Conservation (phyloP, 2,113 vertebrate genomes). For the Delphinus delphis region DNA sequence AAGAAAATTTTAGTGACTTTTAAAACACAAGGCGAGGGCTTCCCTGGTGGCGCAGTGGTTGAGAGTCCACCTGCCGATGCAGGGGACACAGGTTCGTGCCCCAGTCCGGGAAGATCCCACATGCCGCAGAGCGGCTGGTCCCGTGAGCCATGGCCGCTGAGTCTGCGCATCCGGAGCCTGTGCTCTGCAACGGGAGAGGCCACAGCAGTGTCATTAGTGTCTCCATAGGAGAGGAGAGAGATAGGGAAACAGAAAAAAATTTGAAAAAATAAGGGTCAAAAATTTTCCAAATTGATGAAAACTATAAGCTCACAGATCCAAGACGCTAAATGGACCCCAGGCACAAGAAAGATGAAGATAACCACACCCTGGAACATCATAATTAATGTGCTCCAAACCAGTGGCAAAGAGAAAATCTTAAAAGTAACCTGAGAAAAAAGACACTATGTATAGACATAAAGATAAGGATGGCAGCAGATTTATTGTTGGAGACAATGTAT, state of each 20-base stretch:
- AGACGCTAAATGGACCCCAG: neutral
- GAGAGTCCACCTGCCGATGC: no score
- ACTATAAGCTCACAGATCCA: neutral
- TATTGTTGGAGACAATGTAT: neutral
- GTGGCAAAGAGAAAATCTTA: neutral
- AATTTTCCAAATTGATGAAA: neutral
- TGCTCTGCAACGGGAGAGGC: no score
- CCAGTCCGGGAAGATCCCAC: no score
- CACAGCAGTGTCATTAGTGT: neutral
- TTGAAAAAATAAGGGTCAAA: neutral
- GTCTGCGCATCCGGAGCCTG: no score
- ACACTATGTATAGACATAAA: neutral
- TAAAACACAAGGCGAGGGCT: neutral
- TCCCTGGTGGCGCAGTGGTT: no score
- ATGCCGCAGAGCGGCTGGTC: no score
- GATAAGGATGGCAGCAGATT: neutral
- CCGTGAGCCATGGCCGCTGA: no score
- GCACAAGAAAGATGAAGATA: neutral
- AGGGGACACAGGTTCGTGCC: no score
- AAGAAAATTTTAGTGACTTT: neutral
- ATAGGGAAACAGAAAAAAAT: neutral
- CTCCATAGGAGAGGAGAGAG: neutral
- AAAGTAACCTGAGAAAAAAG: neutral
- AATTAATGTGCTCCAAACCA: neutral
- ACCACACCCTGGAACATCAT: neutral